Evolutionary conservation across 2,888 invertebrate genomes (phyloP), one percentile per base, ranked within the genome.

Genomic region (Malthinus flaveolus): DNA sequence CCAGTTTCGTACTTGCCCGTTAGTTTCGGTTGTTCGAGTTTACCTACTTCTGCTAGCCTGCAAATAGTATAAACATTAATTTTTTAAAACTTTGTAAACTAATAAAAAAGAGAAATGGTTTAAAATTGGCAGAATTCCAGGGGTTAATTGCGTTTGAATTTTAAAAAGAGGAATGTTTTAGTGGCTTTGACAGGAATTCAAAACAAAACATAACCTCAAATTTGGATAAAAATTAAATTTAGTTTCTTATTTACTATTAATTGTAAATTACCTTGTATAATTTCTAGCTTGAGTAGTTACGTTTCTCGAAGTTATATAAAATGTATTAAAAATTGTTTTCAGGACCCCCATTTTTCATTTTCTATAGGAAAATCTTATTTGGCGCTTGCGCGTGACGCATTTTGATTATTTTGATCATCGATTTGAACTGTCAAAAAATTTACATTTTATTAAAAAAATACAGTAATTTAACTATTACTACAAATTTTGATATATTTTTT

Each of bases 1-100:
- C 97, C 97, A 3, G 97, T 95, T 72, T 95, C 93, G 82, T 97
- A 97, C 81, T 95, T 93, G 39, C 93, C 93, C 65, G 90, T 85
- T 54, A 88, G 77, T 82, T 94, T 95, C 34, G 94, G 93, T 33
- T 87, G 80, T 79, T 95, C 93, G 69, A 97, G 82, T 75, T 91
- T 90, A 10, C 97, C 97, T 64, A 97, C 96, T 83, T 97, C 97
- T 11, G 94, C 91, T 73, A 97, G 85, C 82, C 96, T 97, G 68
- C 37, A 75, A 15, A 9, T 8, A 23, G 2, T 23, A 5, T 5
- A 23, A 23, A 23, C 23, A 23, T 23, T 5, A 23, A 23, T 5
- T 5, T 23, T 5, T 3, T 23, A 23, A 5, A 23, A 23, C 2
- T 23, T 23, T 3, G 12, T 31, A 7, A 47, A 11, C 12, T 15